Conservation (phyloP, 2,797 vertebrate species). For the Tokudaia muenninki region DNA sequence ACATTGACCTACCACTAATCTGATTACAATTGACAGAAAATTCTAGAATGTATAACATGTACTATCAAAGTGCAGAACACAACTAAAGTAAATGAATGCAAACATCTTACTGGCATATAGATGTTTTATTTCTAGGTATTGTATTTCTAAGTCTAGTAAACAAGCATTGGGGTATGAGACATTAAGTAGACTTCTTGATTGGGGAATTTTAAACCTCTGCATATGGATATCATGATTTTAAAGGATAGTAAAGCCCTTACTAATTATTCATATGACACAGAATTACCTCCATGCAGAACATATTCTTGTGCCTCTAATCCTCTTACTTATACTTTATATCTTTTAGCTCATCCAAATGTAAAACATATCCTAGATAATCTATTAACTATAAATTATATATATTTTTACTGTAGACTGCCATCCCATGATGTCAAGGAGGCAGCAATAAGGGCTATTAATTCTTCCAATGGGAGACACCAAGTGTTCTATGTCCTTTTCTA, state of each 20-base stretch:
- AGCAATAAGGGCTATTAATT: background rate
- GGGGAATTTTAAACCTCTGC: background rate
- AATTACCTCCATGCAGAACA: background rate
- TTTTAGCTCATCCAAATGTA: background rate
- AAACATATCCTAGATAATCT: background rate
- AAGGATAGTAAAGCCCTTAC: background rate
- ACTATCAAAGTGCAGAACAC: background rate
- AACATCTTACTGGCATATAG: background rate
- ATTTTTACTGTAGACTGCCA: background rate
- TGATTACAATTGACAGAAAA: background rate
- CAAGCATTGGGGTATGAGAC: background rate
- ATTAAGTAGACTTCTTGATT: background rate
- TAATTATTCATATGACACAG: background rate
- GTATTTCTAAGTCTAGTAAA: background rate
- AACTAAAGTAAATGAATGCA: background rate
- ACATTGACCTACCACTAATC: background rate
- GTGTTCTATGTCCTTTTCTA: constrained; percentile 21
- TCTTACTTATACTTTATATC: background rate
- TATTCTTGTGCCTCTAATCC: background rate
- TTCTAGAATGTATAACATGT: background rate
- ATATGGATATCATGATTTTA: background rate
- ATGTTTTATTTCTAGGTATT: background rate
- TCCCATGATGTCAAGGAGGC: background rate
- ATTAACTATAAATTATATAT: background rate
- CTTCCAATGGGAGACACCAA: background rate